These are phyloP conservation scores for Corapipo altera DNA, from an alignment of 2,113 vertebrate species.

Conservation along the genomic window DNA sequence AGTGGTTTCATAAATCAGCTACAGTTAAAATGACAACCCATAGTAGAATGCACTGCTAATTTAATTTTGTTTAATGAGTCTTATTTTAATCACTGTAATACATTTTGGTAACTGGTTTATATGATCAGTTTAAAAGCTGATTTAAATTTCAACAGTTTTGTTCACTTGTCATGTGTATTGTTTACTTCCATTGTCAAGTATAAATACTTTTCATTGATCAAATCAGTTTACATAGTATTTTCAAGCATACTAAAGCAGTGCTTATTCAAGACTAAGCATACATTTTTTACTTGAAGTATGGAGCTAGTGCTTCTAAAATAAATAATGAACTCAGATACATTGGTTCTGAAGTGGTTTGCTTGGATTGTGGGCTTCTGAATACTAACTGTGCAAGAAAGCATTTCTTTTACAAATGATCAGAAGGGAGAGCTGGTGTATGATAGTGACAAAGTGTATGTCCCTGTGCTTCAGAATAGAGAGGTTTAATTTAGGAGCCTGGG, in stretches of 20 bases:
- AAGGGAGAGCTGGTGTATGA: background rate
- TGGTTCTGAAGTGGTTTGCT: background rate
- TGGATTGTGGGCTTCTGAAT: background rate
- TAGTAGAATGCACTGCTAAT: constrained; percentile 3
- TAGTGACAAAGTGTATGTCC: background rate
- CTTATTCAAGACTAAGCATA: background rate
- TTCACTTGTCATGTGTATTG: background rate
- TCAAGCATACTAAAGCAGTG: background rate
- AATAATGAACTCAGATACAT: background rate
- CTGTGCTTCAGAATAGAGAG: background rate
- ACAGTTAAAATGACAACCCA: background rate
- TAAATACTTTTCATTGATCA: background rate
- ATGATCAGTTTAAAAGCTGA: background rate
- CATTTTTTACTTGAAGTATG: background rate
- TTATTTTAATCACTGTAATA: constrained; percentile 1
- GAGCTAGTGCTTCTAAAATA: background rate
- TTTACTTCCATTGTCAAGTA: background rate
- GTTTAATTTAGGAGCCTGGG: background rate
- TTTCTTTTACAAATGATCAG: background rate
- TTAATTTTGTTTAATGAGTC: constrained; percentile 33
- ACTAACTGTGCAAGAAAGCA: background rate
- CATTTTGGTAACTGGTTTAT: constrained; percentile 1
- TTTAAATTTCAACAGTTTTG: background rate
- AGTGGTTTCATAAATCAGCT: constrained; percentile 42
- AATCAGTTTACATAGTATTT: background rate